Percentiles rank a stretch among this genome's conserved stretches.
phyloP scores from a whole-genome alignment of 2,888 invertebrate species.

The Drosophila rubida region DNA sequence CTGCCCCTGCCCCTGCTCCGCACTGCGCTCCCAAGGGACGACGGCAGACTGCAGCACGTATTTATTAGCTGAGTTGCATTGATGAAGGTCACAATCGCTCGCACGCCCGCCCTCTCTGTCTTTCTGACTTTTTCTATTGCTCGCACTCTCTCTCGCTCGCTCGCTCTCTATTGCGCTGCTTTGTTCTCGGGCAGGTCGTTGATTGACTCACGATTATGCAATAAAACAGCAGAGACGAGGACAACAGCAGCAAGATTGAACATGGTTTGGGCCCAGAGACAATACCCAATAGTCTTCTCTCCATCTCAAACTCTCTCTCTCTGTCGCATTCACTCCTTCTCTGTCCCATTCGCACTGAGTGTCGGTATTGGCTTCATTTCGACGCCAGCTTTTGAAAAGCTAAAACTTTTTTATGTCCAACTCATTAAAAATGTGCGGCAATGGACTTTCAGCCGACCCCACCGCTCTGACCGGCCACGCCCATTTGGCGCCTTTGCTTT shows the following conservation, averaged over 20 bases:
- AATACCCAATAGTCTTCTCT: constrained; percentile 44
- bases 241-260: constrained; percentile 41
- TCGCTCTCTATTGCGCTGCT: not conserved
- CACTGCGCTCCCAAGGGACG: not conserved
- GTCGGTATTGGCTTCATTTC: constrained; percentile 64
- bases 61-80: constrained; percentile 79
- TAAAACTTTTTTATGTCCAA: constrained; percentile 80
- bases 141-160: not conserved
- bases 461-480: constrained; percentile 13
- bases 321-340: constrained; percentile 13
- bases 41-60: constrained; percentile 69
- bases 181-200: constrained; percentile 47
- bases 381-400: constrained; percentile 72
- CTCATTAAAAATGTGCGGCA: constrained; percentile 80
- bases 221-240: constrained; percentile 73
- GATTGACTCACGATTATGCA: constrained; percentile 83
- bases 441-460: constrained; percentile 63
- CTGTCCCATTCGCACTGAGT: constrained; percentile 5
- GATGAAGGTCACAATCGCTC: constrained; percentile 57
- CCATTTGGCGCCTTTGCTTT: constrained; percentile 41
- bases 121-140: not conserved
- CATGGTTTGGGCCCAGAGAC: constrained; percentile 42
- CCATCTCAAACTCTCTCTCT: constrained; percentile 6
- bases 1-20: too few species aligned
- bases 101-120: not conserved